phyloP scores from a whole-genome alignment of 2,888 invertebrate species.

The Alcis repandata region DNA sequence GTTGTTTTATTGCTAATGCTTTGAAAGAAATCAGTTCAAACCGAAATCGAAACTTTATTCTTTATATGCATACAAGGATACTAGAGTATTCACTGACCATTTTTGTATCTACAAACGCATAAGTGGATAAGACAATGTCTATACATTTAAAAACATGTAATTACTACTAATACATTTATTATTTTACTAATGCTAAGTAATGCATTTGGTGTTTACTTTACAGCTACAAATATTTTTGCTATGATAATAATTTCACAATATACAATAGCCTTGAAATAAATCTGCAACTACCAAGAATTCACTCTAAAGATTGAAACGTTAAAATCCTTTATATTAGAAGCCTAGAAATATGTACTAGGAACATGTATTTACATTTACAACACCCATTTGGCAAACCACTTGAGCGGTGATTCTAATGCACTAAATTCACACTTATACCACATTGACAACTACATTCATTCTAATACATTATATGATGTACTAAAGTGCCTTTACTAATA shows the following conservation, averaged over 20 bases:
- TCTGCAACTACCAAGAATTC: neutral
- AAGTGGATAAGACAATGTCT: neutral
- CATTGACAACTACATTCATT: constrained; percentile 47
- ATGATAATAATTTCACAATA: neutral
- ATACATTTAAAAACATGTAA: neutral
- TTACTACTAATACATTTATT: neutral
- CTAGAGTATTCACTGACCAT: too few relatives aligned
- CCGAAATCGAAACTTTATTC: too few relatives aligned
- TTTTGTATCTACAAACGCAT: too few relatives aligned
- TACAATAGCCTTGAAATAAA: neutral
- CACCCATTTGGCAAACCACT: constrained; percentile 81
- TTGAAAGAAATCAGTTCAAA: too few relatives aligned
- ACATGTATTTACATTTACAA: constrained; percentile 60
- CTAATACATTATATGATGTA: neutral
- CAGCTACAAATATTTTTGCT: neutral
- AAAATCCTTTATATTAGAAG: neutral
- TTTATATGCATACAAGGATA: too few relatives aligned
- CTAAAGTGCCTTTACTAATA: neutral
- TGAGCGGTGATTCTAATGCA: constrained; percentile 68
- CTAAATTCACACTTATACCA: constrained; percentile 33
- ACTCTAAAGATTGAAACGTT: neutral
- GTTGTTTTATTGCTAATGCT: too few relatives aligned
- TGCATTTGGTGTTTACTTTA: constrained; percentile 1
- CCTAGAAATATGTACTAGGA: constrained; percentile 27
- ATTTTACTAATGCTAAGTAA: neutral